These are phyloP conservation scores for Onychostruthus taczanowskii DNA, from an alignment of 2,113 vertebrate species.

Conservation along the genomic window DNA sequence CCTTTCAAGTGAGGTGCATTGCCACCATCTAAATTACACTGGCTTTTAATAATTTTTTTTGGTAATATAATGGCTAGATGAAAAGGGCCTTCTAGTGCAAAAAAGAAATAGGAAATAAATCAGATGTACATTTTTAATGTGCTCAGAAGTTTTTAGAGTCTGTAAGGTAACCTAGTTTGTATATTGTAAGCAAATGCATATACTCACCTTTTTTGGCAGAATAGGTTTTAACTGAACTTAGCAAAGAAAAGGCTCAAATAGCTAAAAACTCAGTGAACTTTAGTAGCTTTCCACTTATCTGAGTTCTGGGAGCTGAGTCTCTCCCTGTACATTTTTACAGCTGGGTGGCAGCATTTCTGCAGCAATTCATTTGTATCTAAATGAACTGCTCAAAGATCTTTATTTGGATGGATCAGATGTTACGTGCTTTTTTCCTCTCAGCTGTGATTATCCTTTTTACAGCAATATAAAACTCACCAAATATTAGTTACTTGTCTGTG, in stretches of 20 bases:
- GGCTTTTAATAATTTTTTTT: not conserved
- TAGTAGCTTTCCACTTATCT: not conserved
- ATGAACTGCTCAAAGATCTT: not conserved
- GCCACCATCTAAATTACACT: not conserved
- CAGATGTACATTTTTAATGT: not conserved
- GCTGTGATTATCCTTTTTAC: not conserved
- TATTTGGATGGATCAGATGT: not conserved
- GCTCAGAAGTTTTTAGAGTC: not conserved
- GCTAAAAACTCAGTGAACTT: not conserved
- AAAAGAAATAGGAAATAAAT: not conserved
- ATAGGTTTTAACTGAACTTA: not conserved
- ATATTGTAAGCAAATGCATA: not conserved
- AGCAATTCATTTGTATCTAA: not conserved
- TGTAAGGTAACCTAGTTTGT: not conserved
- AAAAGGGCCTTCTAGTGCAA: not conserved
- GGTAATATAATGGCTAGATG: not conserved
- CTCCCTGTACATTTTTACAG: not conserved
- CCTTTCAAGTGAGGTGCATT: not conserved
- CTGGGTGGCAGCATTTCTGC: slow-evolving; percentile 58
- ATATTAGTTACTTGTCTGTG: not conserved
- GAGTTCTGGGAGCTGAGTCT: not conserved
- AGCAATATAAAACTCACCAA: not conserved
- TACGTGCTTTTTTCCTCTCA: not conserved
- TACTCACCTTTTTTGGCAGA: not conserved
- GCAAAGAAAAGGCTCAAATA: not conserved